phyloP scores from a whole-genome alignment of 2,797 vertebrate genomes.

The Heliangelus exortis region DNA sequence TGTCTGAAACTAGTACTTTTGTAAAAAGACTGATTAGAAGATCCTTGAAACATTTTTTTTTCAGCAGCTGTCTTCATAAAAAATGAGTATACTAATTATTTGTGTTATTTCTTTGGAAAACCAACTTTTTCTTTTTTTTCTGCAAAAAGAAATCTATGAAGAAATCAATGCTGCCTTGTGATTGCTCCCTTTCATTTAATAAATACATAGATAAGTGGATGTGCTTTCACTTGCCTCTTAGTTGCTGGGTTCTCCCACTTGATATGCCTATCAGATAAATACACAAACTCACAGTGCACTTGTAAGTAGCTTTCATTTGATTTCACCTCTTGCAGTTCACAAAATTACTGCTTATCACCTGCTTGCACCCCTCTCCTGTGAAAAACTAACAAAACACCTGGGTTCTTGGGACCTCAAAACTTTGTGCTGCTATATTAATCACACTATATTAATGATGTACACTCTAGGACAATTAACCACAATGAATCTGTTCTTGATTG shows the following conservation, averaged over 20 bases:
- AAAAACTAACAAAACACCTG: not conserved
- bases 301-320: not conserved
- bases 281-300: not conserved
- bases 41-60: not conserved
- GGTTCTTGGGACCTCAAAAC: not conserved
- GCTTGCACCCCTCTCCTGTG: not conserved
- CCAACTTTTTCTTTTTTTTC: not conserved
- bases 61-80: not conserved
- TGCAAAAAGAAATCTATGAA: not conserved
- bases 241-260: not conserved
- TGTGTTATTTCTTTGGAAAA: not conserved
- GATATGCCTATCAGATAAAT: not conserved
- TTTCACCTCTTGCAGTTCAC: not conserved
- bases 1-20: conserved; percentile 56
- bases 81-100: not conserved
- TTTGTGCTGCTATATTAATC: not conserved
- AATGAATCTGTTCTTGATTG: not conserved
- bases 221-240: not conserved
- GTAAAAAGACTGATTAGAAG: not conserved
- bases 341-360: not conserved
- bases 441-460: not conserved
- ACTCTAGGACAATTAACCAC: not conserved
- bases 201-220: not conserved
- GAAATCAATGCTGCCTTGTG: not conserved
- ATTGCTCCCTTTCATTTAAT: not conserved